Conservation (phyloP, 2,113 vertebrate species). For the Microcebus griseorufus region DNA sequence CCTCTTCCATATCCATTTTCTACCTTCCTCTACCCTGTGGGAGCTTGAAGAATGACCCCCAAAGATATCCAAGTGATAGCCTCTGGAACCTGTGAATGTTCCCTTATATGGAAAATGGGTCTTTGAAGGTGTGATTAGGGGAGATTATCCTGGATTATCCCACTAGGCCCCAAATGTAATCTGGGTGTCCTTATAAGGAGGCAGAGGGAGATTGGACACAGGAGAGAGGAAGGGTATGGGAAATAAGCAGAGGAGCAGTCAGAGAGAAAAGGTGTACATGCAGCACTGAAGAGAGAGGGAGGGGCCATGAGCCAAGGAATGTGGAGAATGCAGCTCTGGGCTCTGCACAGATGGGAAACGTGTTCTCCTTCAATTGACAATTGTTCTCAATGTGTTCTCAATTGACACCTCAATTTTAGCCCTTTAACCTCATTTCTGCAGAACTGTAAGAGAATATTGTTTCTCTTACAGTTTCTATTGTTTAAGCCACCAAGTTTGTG, state of each 20-base stretch:
- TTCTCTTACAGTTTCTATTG: neutral
- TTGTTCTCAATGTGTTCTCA: too few relatives aligned
- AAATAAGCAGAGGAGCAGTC: neutral
- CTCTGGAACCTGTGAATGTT: neutral
- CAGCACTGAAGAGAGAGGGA: neutral
- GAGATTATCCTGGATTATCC: neutral
- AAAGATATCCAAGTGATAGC: neutral
- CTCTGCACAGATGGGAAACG: neutral
- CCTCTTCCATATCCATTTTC: neutral
- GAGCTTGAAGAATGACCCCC: neutral
- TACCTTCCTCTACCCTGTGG: neutral
- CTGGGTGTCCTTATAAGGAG: neutral
- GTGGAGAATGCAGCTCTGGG: neutral
- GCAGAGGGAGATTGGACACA: neutral
- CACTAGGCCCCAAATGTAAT: neutral
- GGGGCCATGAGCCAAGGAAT: neutral
- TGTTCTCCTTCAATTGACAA: neutral
- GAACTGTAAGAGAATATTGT: neutral
- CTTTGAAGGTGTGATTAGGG: neutral
- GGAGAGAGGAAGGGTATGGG: neutral
- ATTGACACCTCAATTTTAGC: neutral
- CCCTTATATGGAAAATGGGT: neutral
- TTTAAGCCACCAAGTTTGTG: neutral
- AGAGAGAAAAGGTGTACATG: neutral
- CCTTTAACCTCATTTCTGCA: neutral